Evolutionary conservation across 2,888 invertebrate genomes (phyloP).

Genomic region (Chaitophorus viminalis): DNA sequence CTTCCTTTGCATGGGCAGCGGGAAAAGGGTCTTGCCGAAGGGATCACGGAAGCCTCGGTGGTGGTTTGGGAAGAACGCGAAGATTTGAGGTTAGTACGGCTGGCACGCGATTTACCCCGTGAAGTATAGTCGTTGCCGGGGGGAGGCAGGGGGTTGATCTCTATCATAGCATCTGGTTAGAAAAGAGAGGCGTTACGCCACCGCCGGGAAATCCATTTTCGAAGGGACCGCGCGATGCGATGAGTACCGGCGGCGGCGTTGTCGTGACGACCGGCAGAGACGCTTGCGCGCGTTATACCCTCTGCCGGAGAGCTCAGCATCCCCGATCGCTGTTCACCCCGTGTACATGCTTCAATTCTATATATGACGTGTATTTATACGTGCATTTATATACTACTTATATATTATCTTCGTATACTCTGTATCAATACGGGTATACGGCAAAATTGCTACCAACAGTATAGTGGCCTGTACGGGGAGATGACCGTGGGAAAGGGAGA

Average conservation of each 20-base stretch:
- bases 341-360: not conserved
- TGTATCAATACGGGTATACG: no score
- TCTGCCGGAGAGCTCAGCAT: not conserved
- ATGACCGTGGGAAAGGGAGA: no score
- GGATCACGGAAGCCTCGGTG: not conserved
- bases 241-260: conserved; percentile 36
- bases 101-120: not conserved
- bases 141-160: not conserved
- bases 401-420: no score
- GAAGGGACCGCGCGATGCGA: conserved; percentile 19
- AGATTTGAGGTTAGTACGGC: conserved; percentile 23
- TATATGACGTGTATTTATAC: no score
- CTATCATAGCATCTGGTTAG: conserved; percentile 1
- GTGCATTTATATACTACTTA: no score
- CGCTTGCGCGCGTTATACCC: conserved; percentile 52
- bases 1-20: not conserved
- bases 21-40: not conserved
- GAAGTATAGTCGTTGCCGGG: not conserved
- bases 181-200: not conserved
- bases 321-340: not conserved
- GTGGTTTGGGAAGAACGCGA: not conserved
- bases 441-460: no score
- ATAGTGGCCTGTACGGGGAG: no score
- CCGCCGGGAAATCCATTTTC: conserved; percentile 39
- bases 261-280: conserved; percentile 58